phyloP scores from a whole-genome alignment of 2,113 vertebrate species.

The Excalfactoria chinensis region DNA sequence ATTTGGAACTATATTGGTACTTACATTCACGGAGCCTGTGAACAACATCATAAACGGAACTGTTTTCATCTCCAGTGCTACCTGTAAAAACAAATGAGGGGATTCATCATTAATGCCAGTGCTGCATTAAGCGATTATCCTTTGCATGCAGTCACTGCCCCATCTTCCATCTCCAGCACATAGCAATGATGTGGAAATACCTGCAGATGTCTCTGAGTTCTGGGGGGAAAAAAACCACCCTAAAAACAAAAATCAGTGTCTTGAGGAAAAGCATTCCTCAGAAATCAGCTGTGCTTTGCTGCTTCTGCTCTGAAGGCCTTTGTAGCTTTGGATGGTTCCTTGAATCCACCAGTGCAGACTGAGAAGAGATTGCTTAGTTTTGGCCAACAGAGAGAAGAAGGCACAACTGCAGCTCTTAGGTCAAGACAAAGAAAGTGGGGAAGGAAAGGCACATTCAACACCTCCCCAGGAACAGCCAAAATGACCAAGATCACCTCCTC shows the following conservation, averaged over 20 bases:
- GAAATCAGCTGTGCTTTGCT: background rate
- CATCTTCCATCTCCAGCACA: rapidly evolving
- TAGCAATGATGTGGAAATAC: background rate
- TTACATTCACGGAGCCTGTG: constrained; percentile 23
- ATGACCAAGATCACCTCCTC: background rate
- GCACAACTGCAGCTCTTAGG: background rate
- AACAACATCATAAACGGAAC: background rate
- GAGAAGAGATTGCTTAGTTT: background rate
- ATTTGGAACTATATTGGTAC: background rate
- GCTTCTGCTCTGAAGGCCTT: background rate
- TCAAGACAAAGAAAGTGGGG: background rate
- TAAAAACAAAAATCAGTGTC: background rate
- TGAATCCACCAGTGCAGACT: background rate
- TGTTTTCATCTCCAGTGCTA: background rate
- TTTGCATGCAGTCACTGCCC: background rate
- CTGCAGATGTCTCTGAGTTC: background rate
- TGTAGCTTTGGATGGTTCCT: background rate
- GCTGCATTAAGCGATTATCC: background rate
- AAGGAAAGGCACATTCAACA: background rate
- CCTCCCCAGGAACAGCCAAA: background rate
- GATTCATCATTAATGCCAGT: background rate
- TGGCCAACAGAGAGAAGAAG: background rate
- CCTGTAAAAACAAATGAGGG: constrained; percentile 49
- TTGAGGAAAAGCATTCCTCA: background rate
- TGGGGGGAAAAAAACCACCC: rapidly evolving